Percentiles rank a stretch among this genome's conserved stretches.
These are phyloP conservation scores for Patiria miniata DNA, from an alignment of 35 echinoderm and acorn worm species.

Conservation along the genomic window DNA sequence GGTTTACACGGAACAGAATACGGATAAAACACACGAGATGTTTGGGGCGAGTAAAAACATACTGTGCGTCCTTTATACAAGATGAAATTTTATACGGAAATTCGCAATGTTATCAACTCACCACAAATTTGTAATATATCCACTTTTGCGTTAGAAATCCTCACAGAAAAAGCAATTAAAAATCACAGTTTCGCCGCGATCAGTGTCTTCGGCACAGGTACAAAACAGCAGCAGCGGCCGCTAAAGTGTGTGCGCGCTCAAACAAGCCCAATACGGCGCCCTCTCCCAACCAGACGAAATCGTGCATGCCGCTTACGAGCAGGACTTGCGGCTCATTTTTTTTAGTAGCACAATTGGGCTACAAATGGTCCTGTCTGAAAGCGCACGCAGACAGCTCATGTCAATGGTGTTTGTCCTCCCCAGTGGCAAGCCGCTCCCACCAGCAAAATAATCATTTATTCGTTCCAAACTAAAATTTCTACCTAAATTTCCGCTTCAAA, in stretches of 20 bases:
- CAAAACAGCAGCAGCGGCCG: background rate
- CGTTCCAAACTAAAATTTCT: too few species aligned
- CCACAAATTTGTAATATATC: conserved; percentile 29
- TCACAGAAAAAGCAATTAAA: conserved; percentile 23
- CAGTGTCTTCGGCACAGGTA: background rate
- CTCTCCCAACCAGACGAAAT: background rate
- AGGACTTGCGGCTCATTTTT: background rate
- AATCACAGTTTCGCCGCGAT: background rate
- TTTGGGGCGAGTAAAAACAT: too few species aligned
- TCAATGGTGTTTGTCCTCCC: background rate
- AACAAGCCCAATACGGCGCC: background rate
- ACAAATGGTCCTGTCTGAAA: background rate
- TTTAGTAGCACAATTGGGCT: conserved; percentile 1
- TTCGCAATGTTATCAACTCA: background rate
- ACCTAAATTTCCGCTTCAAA: too few species aligned
- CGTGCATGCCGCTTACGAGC: too few species aligned
- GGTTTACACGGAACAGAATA: too few species aligned
- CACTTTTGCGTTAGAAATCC: conserved; percentile 31
- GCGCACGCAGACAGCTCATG: background rate
- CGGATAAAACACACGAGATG: too few species aligned
- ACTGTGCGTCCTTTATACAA: too few species aligned
- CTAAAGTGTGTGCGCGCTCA: background rate
- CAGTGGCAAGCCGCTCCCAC: conserved; percentile 6
- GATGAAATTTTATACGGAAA: background rate
- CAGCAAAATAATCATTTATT: background rate